Base-by-base conservation (phyloP, 2,888 invertebrate species). In the Drosophila anomelani region DNA sequence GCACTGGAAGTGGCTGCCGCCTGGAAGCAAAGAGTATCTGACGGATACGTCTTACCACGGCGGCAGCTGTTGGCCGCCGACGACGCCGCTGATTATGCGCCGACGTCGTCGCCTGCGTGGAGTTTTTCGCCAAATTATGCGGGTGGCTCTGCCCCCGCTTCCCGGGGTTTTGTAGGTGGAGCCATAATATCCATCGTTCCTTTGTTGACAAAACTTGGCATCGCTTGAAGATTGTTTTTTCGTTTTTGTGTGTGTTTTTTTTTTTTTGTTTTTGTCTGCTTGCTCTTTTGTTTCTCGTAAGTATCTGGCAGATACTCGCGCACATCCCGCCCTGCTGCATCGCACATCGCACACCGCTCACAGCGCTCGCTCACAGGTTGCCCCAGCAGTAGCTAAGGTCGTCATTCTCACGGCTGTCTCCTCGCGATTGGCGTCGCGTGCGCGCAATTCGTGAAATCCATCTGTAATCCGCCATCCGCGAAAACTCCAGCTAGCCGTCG, bases 121-220 rank as follows among this genome's bases (percentile, higher is more conserved):
- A 87, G 90, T 89, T 89, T 81, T 88, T 78, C 77, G 77, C 88
- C 88, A 86, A 89, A 70, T 87, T 87, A 88, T 88, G 88, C 88
- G 88, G 90, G 88, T 90, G 91, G 81, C 62, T 63, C 58, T 62
- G 55, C 72, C 56, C 67, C 68, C 66, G 44, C 61, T 46, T 20
- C 54, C 73, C 68, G 59, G 79, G 77, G 76, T 75, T 83, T 90
- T 88, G 90, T 91, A 90, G 90, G 90, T 90, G 90, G 90, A 90
- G 90, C 90, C 89, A 67, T 49, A 66, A 75, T 71, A 77, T 36
- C 70, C 75, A 84, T 77, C 84, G 80, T 80, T 77, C 79, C 79
- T 76, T 81, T 89, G 90, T 89, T 86, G 85, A 86, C 85, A 86
- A 86, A 89, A 86, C 88, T 81, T 61, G 67, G 71, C 69, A 71